Conservation (phyloP, 2,797 vertebrate species). For the Aratinga solstitialis region DNA sequence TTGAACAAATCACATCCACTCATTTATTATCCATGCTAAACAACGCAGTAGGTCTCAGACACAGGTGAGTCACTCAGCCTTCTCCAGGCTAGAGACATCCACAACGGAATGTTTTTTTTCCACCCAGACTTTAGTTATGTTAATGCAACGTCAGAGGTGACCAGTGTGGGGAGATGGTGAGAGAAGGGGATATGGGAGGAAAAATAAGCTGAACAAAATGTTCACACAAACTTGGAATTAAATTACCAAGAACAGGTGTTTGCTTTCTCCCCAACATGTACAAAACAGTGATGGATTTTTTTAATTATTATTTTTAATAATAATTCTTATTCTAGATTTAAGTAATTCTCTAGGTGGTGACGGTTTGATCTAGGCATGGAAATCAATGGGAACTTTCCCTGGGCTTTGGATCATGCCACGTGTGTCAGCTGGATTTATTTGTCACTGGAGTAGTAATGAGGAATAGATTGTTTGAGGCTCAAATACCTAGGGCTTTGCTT, state of each 20-base stretch:
- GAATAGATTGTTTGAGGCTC: background rate
- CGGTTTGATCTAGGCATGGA: background rate
- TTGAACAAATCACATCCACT: background rate
- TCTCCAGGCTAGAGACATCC: background rate
- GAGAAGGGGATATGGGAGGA: background rate
- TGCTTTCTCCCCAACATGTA: background rate
- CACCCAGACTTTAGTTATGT: background rate
- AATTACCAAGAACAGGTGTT: background rate
- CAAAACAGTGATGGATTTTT: background rate
- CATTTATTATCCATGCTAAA: slow-evolving; percentile 19
- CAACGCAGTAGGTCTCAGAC: background rate
- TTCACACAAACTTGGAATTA: slow-evolving; percentile 10
- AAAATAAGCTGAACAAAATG: slow-evolving; percentile 15
- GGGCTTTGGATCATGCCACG: background rate
- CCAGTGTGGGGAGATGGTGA: background rate
- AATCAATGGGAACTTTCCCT: background rate
- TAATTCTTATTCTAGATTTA: background rate
- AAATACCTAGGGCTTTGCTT: background rate
- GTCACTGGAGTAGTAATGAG: background rate
- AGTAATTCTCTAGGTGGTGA: background rate
- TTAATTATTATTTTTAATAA: background rate
- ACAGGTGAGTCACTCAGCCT: slow-evolving; percentile 19
- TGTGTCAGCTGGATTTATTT: background rate
- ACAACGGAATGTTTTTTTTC: background rate
- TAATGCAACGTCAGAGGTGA: background rate